These are phyloP conservation scores for Alectura lathami DNA, from an alignment of 2,113 vertebrate species.

Conservation along the genomic window DNA sequence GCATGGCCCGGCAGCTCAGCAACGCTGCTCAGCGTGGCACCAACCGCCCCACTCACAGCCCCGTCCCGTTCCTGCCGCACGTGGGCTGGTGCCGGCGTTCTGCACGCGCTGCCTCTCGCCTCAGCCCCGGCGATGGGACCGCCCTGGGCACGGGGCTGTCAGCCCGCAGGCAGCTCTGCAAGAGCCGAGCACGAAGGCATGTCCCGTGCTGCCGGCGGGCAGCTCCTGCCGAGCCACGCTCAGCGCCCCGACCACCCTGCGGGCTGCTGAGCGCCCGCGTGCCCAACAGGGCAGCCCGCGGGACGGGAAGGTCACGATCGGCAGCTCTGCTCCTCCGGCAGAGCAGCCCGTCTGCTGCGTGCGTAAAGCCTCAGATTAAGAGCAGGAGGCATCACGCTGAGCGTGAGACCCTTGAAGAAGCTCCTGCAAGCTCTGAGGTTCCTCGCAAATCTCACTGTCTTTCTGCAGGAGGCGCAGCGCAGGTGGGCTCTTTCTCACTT, in stretches of 20 bases:
- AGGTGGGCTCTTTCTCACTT: background rate
- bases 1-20: background rate
- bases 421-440: background rate
- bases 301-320: background rate
- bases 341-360: fast-evolving
- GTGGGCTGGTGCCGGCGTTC: no score
- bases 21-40: no score
- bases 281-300: background rate
- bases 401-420: background rate
- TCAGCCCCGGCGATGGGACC: fast-evolving
- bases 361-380: background rate
- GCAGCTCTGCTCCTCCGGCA: background rate
- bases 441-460: background rate
- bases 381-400: background rate
- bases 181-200: fast-evolving
- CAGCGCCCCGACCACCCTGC: background rate
- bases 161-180: background rate
- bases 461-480: background rate
- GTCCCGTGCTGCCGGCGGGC: fast-evolving
- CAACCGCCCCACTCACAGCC: no score
- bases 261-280: background rate
- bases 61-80: background rate
- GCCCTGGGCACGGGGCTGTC: background rate
- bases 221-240: background rate
- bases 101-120: background rate